A percentile compares a stretch with the other conserved stretches of the same genome.
phyloP scores from a whole-genome alignment of 2,888 invertebrate genomes.

The Priocnemis perturbator region DNA sequence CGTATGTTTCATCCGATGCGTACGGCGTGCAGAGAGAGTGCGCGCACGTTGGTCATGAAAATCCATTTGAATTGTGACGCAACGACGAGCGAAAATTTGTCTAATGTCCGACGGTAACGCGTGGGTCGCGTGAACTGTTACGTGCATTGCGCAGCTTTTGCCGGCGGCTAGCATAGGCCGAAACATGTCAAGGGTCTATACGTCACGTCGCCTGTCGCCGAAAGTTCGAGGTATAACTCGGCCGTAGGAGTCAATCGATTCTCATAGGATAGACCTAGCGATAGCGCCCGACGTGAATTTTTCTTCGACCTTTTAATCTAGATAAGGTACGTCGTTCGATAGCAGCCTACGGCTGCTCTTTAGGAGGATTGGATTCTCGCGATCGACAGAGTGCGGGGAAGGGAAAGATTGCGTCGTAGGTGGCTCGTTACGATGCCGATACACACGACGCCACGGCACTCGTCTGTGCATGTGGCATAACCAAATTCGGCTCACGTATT shows the following conservation, averaged over 20 bases:
- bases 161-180: too few species aligned
- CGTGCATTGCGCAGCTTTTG: too few species aligned
- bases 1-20: too few species aligned
- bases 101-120: too few species aligned
- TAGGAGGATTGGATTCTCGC: slow-evolving; percentile 32
- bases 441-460: slow-evolving; percentile 12
- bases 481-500: slow-evolving; percentile 66
- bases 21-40: too few species aligned
- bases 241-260: slow-evolving; percentile 17
- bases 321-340: slow-evolving; percentile 26
- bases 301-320: slow-evolving; percentile 32
- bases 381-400: background rate
- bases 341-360: slow-evolving; percentile 31
- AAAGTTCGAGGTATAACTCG: too few species aligned
- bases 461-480: slow-evolving; percentile 34
- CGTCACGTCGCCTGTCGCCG: too few species aligned
- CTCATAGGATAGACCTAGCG: background rate
- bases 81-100: too few species aligned
- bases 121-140: too few species aligned
- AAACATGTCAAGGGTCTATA: too few species aligned
- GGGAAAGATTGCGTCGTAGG: slow-evolving; percentile 28
- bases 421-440: slow-evolving; percentile 42
- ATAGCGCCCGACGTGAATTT: slow-evolving; percentile 15
- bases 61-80: too few species aligned
- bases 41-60: too few species aligned